Evolutionary conservation across 2,113 vertebrate genomes (phyloP), one percentile per base, ranked within the genome.

Genomic region (Dipodomys merriami): DNA sequence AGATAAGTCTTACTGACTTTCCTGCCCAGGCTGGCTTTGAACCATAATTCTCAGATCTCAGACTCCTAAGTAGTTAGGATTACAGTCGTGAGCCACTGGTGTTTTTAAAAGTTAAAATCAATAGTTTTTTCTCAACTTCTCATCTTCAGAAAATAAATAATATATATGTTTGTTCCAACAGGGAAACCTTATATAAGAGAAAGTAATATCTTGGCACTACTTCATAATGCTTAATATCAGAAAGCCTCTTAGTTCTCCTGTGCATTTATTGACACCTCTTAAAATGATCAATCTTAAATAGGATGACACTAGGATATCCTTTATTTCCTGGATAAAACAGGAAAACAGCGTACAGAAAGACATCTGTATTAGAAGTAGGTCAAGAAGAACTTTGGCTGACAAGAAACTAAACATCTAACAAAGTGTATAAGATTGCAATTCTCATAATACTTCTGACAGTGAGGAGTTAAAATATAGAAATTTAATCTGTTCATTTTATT

Each of bases 201-300:
- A 83, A 78, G 49, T 91, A 3, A 53, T 91, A 3, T n/a, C 23
- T 85, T 20, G 22, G 1, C 57, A 80, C 78, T 89, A 71, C 67
- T 93, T 88, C 49, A 53, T 64, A 69, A 87, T 67, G 18, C 33
- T 33, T 64, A 90, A 30, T 39, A 85, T 39, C 20, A 92, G 60
- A 89, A 95, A 91, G 88, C 30, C 49, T 84, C 72, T 12, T 23
- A 64, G 6, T 92, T 90, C 30, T 86, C 33, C 91, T 74, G 10
- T 60, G 15, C 4, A 60, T 85, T 33, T 93, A 82, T 39, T 80
- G 60, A 74, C 15, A 77, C 39, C 71, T 88, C 46, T 81, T 49
- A 92, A 44, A 83, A 80, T 91, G 71, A 83, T 39, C 68, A 79
- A 10, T 64, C 62, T 19, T 95, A 65, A 90, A 19, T 86, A 68